Conservation (phyloP, 2,888 invertebrate genomes). For the Amorpha juglandis region DNA sequence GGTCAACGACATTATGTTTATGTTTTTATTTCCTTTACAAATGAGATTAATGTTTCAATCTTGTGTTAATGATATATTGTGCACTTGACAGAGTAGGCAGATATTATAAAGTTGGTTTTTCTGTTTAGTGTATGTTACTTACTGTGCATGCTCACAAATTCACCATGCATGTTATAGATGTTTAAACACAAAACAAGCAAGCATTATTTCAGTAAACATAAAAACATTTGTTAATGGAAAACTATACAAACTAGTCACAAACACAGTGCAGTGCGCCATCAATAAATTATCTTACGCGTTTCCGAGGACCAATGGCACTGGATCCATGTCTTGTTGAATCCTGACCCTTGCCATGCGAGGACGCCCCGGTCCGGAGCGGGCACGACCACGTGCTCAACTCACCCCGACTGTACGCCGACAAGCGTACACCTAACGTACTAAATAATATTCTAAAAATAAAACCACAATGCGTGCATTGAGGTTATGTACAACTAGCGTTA, state of each 20-base stretch:
- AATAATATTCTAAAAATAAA: constrained; percentile 80
- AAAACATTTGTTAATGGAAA: constrained; percentile 45
- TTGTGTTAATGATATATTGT: neutral
- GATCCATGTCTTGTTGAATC: constrained; percentile 59
- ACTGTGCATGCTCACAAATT: neutral
- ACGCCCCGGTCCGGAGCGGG: constrained; percentile 22
- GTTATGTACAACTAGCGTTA: constrained; percentile 67
- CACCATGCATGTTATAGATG: neutral
- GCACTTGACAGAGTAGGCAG: neutral
- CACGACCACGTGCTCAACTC: constrained; percentile 69
- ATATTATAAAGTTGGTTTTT: neutral
- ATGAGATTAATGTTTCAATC: constrained; percentile 13
- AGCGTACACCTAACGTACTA: constrained; percentile 74
- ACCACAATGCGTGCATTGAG: constrained; percentile 71
- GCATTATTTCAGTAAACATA: constrained; percentile 32
- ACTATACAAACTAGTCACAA: constrained; percentile 53
- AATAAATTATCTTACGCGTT: constrained; percentile 69
- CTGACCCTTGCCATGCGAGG: constrained; percentile 50
- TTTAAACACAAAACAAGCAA: constrained; percentile 2
- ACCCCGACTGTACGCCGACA: constrained; percentile 41
- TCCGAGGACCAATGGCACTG: constrained; percentile 65
- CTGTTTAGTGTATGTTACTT: neutral
- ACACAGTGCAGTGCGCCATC: constrained; percentile 49
- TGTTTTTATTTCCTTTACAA: neutral
- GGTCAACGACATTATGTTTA: constrained; percentile 8